Evolutionary conservation across 2,113 vertebrate genomes (phyloP).

Genomic region (Hippocampus comes): DNA sequence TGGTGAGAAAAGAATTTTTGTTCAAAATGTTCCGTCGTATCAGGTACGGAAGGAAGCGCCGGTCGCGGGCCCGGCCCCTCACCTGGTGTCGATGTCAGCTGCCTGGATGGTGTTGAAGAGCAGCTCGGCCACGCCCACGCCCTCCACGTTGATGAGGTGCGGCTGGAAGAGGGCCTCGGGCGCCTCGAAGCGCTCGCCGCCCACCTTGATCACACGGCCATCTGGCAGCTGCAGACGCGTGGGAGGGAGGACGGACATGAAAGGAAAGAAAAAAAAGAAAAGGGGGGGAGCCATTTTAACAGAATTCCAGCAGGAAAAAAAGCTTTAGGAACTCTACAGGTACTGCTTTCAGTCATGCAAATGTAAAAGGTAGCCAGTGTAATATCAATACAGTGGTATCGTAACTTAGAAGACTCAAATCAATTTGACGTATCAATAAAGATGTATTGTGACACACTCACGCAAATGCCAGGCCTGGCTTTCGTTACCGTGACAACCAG

Average conservation of each 20-base stretch:
- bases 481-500: too few species aligned
- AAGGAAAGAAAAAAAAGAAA: constrained; percentile 3
- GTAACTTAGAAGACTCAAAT: too few species aligned
- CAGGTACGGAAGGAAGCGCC: background rate
- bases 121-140: constrained; percentile 94
- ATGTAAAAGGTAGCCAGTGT: background rate
- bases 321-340: too few species aligned
- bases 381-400: too few species aligned
- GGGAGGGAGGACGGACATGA: constrained; percentile 29
- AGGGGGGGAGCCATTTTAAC: constrained; percentile 2
- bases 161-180: constrained; percentile 98
- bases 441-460: too few species aligned
- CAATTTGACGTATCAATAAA: too few species aligned
- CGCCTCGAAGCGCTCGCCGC: constrained; percentile 96
- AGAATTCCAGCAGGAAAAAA: constrained; percentile 13
- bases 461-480: too few species aligned
- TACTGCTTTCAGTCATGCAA: background rate
- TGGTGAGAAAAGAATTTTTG: constrained; percentile 40
- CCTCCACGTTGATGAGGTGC: constrained; percentile 98
- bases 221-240: constrained; percentile 85
- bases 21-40: background rate
- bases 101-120: constrained; percentile 99
- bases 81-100: constrained; percentile 98
- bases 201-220: constrained; percentile 96
- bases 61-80: constrained; percentile 12